Percentiles rank a stretch among this genome's conserved stretches.
These are phyloP conservation scores for Cantharis rustica DNA, from an alignment of 2,888 invertebrate genomes.

Conservation along the genomic window DNA sequence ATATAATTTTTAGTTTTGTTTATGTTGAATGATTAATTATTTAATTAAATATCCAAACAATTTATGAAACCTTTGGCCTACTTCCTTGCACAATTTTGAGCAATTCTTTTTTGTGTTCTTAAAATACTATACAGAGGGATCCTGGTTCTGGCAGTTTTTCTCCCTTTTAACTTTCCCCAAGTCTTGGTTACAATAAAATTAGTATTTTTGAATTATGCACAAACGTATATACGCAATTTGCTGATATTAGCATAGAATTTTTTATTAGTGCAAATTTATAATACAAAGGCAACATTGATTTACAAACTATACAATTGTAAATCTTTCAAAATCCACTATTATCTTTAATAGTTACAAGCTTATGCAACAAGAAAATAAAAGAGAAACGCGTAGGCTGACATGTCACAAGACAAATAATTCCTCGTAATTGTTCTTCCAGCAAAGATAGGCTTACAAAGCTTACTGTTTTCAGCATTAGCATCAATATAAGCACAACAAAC, in stretches of 20 bases:
- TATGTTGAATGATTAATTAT: background rate
- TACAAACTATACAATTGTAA: conserved; percentile 13
- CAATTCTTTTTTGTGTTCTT: no score
- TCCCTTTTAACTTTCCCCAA: no score
- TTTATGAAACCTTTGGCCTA: no score
- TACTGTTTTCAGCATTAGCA: background rate
- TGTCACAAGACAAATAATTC: conserved; percentile 21
- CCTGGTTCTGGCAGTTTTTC: no score
- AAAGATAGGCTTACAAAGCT: background rate
- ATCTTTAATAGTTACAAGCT: conserved; percentile 15
- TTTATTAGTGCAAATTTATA: conserved; percentile 3
- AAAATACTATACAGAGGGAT: no score
- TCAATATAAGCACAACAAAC: background rate
- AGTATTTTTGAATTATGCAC: background rate
- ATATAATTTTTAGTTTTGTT: background rate
- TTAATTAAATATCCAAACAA: no score
- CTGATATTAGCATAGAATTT: background rate
- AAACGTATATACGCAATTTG: background rate
- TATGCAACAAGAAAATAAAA: conserved; percentile 13
- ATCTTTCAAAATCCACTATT: conserved; percentile 18
- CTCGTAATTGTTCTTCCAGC: conserved; percentile 20
- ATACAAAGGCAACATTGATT: conserved; percentile 6
- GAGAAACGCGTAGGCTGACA: conserved; percentile 18
- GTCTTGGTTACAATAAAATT: background rate
- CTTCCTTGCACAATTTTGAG: no score